phyloP scores from a whole-genome alignment of 2,888 invertebrate species.

The Volucella bombylans region DNA sequence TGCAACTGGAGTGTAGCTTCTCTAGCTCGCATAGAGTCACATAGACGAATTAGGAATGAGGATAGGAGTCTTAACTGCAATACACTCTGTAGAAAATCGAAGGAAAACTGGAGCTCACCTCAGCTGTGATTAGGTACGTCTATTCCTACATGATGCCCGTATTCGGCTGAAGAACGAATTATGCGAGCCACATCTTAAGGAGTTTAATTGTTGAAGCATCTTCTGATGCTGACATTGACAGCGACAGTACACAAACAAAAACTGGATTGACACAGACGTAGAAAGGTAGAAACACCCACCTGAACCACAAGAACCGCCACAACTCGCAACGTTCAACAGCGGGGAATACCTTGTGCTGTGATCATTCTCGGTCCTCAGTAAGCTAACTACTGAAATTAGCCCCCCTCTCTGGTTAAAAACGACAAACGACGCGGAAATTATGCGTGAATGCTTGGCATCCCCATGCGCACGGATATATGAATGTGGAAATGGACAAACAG shows the following conservation, averaged over 20 bases:
- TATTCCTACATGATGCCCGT: conserved; percentile 51
- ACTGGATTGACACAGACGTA: conserved; percentile 51
- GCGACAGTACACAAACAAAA: conserved; percentile 34
- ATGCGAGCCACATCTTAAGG: conserved; percentile 68
- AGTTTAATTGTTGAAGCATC: conserved; percentile 60
- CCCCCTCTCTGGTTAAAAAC: conserved; percentile 12
- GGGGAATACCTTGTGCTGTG: conserved; percentile 41
- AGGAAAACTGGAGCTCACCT: conserved; percentile 57
- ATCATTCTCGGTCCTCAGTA: conserved; percentile 37
- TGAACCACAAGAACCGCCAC: conserved; percentile 5
- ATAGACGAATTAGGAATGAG: conserved; percentile 72
- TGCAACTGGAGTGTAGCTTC: not conserved
- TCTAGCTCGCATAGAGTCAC: not conserved
- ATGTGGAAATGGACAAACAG: conserved; percentile 55
- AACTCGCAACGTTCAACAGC: not conserved
- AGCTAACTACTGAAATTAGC: conserved; percentile 57
- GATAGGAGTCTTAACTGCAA: conserved; percentile 66
- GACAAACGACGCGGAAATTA: conserved; percentile 53
- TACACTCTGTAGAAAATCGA: conserved; percentile 11
- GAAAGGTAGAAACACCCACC: conserved; percentile 60
- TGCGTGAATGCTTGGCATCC: conserved; percentile 71
- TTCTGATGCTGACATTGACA: not conserved
- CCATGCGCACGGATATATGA: conserved; percentile 51
- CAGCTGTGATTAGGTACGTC: conserved; percentile 22
- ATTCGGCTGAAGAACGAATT: conserved; percentile 65